phyloP scores from a whole-genome alignment of 1,140 invertebrate species.

The Olivierus martensii region DNA sequence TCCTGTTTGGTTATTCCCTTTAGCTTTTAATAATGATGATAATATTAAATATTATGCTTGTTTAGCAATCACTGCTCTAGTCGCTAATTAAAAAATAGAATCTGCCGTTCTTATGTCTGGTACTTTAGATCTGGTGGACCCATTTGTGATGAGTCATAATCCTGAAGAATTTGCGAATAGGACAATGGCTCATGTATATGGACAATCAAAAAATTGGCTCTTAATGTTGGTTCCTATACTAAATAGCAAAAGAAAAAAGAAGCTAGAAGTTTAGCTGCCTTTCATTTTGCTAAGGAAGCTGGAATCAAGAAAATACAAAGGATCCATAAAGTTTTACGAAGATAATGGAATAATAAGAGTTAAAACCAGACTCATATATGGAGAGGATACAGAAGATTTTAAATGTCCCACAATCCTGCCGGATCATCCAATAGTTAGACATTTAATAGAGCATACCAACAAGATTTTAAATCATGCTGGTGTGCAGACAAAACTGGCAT shows the following conservation, averaged over 20 bases:
- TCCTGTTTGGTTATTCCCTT: constrained; percentile 93
- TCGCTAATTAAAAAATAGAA: constrained; percentile 97
- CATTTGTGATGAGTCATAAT: constrained; percentile 85
- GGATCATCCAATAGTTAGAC: too few relatives aligned
- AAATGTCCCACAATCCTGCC: too few relatives aligned
- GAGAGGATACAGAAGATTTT: too few relatives aligned
- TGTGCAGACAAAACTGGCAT: too few relatives aligned
- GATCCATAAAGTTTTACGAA: too few relatives aligned
- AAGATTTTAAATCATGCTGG: too few relatives aligned
- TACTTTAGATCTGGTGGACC: constrained; percentile 87
- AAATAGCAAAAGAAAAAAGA: constrained; percentile 88
- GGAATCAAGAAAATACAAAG: constrained; percentile 94
- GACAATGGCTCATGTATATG: constrained; percentile 74
- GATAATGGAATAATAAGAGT: too few relatives aligned
- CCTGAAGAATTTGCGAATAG: constrained; percentile 90
- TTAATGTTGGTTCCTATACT: constrained; percentile 83
- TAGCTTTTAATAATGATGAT: constrained; percentile 92
- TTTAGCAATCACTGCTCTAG: constrained; percentile 87
- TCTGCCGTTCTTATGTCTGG: constrained; percentile 88
- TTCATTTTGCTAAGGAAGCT: constrained; percentile 99
- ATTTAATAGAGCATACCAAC: too few relatives aligned
- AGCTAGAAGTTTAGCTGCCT: constrained; percentile 89
- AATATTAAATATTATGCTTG: constrained; percentile 98
- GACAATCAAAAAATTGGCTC: constrained; percentile 93
- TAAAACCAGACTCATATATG: too few relatives aligned